These are phyloP conservation scores for Melitaea athalia DNA, from an alignment of 2,888 invertebrate genomes.

Conservation along the genomic window DNA sequence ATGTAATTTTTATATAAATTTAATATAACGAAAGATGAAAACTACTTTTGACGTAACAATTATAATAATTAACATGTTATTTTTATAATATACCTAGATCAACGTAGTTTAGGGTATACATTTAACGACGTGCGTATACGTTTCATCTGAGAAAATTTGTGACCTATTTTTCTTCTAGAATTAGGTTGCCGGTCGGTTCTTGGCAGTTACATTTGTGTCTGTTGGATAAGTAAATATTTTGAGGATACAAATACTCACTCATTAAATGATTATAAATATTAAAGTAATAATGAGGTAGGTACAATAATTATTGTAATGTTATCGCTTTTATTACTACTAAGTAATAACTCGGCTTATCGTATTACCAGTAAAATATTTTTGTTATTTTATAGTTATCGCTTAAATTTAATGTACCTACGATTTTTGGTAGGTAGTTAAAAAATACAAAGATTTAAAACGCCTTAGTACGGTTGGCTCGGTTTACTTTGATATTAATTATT, in stretches of 20 bases:
- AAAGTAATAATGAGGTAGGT: neutral
- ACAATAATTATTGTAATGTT: constrained; percentile 13
- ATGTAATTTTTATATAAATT: constrained; percentile 33
- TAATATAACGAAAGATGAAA: neutral
- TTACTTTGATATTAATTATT: neutral
- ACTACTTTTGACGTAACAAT: neutral
- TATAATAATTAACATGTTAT: neutral
- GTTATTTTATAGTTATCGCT: constrained; percentile 4
- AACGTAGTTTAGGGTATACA: neutral
- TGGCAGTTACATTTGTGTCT: constrained; percentile 24
- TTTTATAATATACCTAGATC: neutral
- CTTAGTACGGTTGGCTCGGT: constrained; percentile 16
- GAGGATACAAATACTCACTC: neutral
- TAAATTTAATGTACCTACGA: neutral
- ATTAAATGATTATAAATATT: constrained; percentile 1
- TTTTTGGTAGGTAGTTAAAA: constrained; percentile 15
- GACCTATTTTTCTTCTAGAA: constrained; percentile 55
- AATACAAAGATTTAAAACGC: constrained; percentile 16
- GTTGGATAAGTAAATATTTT: constrained; percentile 5
- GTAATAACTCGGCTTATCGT: constrained; percentile 7
- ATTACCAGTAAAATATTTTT: neutral
- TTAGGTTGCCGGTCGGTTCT: constrained; percentile 43
- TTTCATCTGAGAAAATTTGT: constrained; percentile 46
- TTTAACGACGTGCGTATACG: constrained; percentile 20
- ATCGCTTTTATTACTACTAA: constrained; percentile 12